phyloP scores from a whole-genome alignment of 2,888 invertebrate genomes.

The Heliconius charithonia region DNA sequence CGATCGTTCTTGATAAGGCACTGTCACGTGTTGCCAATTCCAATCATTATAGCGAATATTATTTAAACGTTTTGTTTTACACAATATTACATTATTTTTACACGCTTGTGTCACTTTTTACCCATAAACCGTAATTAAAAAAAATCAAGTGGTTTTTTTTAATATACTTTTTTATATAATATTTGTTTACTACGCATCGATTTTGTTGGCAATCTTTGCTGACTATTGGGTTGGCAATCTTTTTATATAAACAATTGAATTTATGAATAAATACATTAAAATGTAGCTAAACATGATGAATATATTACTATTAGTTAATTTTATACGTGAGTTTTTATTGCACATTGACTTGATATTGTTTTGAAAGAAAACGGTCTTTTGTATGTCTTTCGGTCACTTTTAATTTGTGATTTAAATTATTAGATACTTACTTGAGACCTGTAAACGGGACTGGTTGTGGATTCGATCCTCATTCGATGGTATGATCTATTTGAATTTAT shows the following conservation, averaged over 20 bases:
- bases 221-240: too few relatives aligned
- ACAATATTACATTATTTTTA: constrained; percentile 25
- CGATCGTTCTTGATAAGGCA: constrained; percentile 39
- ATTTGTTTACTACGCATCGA: background rate
- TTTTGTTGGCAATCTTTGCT: too few relatives aligned
- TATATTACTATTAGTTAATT: background rate
- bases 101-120: background rate
- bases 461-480: too few relatives aligned
- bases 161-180: background rate
- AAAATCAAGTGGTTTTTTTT: too few relatives aligned
- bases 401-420: background rate
- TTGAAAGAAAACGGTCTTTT: background rate
- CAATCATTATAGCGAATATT: constrained; percentile 58
- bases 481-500: too few relatives aligned
- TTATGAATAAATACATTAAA: background rate
- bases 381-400: background rate
- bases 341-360: background rate
- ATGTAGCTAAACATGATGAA: background rate
- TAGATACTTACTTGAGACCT: background rate
- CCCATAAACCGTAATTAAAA: background rate
- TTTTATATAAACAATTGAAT: too few relatives aligned
- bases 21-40: constrained; percentile 50
- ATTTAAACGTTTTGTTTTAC: constrained; percentile 48
- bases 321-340: background rate
- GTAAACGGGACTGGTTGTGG: too few relatives aligned